A percentile compares a stretch with the other conserved stretches of the same genome.
Evolutionary conservation across 2,888 invertebrate species (phyloP).

Genomic region (Hecatera dysodea): DNA sequence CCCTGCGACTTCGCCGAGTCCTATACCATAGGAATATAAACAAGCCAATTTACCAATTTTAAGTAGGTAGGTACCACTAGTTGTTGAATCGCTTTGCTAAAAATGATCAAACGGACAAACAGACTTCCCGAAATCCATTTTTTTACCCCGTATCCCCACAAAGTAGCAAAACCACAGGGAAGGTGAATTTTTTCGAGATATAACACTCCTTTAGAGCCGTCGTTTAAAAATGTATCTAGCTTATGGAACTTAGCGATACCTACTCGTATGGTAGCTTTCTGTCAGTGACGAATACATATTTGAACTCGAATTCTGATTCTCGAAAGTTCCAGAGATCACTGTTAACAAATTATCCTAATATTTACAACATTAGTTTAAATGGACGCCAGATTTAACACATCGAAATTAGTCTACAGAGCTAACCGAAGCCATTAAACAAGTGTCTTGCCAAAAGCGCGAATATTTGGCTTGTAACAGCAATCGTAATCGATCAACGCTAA

Average conservation of each 20-base stretch:
- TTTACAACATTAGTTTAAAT: too few relatives aligned
- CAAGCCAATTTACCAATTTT: background rate
- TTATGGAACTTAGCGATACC: too few relatives aligned
- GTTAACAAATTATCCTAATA: too few relatives aligned
- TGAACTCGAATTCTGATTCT: background rate
- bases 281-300: background rate
- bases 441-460: slow-evolving; percentile 27
- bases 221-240: background rate
- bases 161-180: background rate
- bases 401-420: slow-evolving; percentile 18
- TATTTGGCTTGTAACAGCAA: slow-evolving; percentile 43
- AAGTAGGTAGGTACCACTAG: background rate
- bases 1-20: too few relatives aligned
- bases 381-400: slow-evolving; percentile 1
- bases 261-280: background rate
- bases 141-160: background rate
- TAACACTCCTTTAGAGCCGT: too few relatives aligned
- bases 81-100: background rate
- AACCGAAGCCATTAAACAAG: background rate
- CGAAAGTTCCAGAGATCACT: too few relatives aligned
- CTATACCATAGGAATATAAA: background rate
- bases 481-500: slow-evolving; percentile 44
- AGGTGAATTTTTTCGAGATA: too few relatives aligned
- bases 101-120: background rate
- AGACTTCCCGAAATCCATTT: background rate